Conservation (phyloP, 2,888 invertebrate species). For the Mermis nigrescens region DNA sequence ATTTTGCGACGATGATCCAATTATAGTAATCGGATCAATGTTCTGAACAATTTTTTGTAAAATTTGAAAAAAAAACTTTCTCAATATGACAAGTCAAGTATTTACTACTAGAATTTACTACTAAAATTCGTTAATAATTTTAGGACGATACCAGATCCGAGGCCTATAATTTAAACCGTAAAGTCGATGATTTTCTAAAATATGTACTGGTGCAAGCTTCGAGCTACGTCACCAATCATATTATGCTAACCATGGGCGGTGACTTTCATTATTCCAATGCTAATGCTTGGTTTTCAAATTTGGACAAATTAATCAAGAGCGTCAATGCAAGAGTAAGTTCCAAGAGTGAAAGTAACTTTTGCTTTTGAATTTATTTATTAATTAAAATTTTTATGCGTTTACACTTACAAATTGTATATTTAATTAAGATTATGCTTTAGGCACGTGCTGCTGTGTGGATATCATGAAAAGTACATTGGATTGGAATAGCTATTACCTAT, state of each 20-base stretch:
- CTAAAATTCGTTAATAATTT: not conserved
- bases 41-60: too few species aligned
- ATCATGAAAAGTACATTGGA: too few species aligned
- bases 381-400: too few species aligned
- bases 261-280: conserved; percentile 74
- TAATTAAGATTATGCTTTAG: too few species aligned
- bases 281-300: conserved; percentile 54
- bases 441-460: too few species aligned
- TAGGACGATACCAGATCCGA: conserved; percentile 3
- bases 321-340: conserved; percentile 39
- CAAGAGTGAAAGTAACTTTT: too few species aligned
- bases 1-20: conserved; percentile 44
- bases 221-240: conserved; percentile 49
- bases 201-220: conserved; percentile 21
- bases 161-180: conserved; percentile 20
- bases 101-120: not conserved
- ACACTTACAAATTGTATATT: too few species aligned
- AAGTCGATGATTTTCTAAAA: conserved; percentile 21
- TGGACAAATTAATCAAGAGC: conserved; percentile 68
- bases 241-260: conserved; percentile 66
- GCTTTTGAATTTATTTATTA: too few species aligned
- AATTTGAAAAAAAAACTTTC: too few species aligned
- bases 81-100: not conserved
- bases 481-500: too few species aligned
- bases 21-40: conserved; percentile 29